Conservation (phyloP, 2,888 invertebrate species). For the Conops quadrifasciatus region DNA sequence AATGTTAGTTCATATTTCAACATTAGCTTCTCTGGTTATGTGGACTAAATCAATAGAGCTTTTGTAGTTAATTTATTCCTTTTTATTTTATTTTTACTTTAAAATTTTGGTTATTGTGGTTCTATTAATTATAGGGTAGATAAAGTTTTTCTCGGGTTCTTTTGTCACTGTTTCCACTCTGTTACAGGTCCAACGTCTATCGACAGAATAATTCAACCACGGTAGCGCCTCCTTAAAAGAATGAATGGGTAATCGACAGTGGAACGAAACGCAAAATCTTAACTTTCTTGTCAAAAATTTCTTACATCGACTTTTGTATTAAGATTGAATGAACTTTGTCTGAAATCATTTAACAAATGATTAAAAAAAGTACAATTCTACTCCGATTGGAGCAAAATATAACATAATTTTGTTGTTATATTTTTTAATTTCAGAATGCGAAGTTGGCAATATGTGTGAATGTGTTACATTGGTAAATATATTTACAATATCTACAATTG, state of each 20-base stretch:
- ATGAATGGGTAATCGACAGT: conserved; percentile 25
- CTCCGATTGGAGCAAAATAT: too few relatives aligned
- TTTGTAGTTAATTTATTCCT: neutral
- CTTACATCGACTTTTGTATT: too few relatives aligned
- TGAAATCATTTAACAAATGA: too few relatives aligned
- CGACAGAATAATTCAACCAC: conserved; percentile 18
- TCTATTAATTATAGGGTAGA: conserved; percentile 16
- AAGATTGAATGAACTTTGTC: too few relatives aligned
- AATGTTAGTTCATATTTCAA: neutral
- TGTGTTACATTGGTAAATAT: too few relatives aligned
- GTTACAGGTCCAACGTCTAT: conserved; percentile 4
- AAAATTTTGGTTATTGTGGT: neutral
- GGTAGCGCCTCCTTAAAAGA: conserved; percentile 13
- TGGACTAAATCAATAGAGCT: neutral
- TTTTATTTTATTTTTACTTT: neutral
- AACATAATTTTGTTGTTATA: too few relatives aligned
- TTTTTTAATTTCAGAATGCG: too few relatives aligned
- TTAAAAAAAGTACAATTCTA: too few relatives aligned
- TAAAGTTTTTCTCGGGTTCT: conserved; percentile 24
- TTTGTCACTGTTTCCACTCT: conserved; percentile 8
- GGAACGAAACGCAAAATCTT: neutral
- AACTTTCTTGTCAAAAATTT: too few relatives aligned
- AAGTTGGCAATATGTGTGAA: too few relatives aligned
- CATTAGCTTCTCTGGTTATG: neutral
- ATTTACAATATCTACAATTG: too few relatives aligned